Percentiles rank a stretch among this genome's conserved stretches.
These are phyloP conservation scores for Cyprichromis sp. DNA, from an alignment of 2,113 vertebrate genomes.

Conservation along the genomic window DNA sequence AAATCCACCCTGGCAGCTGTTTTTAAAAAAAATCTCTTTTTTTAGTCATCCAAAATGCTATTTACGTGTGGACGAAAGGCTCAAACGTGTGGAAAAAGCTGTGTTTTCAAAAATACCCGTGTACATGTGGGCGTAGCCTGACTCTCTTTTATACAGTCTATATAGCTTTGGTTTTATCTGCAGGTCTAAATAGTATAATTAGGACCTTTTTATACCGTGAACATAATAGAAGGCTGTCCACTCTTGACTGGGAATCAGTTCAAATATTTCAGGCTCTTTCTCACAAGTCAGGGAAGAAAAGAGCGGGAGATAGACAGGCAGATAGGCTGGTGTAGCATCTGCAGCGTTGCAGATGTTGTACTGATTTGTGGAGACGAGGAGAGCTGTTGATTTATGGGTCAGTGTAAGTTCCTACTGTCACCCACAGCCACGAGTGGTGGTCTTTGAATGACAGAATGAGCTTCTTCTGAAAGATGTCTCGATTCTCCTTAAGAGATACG, in stretches of 20 bases:
- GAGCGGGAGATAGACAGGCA: neutral
- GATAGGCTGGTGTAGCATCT: neutral
- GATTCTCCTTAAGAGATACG: neutral
- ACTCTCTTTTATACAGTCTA: neutral
- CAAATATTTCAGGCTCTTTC: neutral
- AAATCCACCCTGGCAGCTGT: neutral
- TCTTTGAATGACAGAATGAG: neutral
- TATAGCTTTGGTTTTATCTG: neutral
- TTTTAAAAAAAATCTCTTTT: neutral
- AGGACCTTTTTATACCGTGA: neutral
- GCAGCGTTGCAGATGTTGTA: neutral
- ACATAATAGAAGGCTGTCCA: neutral
- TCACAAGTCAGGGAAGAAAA: neutral
- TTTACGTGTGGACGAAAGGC: neutral
- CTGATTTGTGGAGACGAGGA: neutral
- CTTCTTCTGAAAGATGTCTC: neutral
- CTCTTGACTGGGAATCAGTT: neutral
- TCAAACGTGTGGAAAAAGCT: neutral
- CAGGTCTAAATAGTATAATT: neutral
- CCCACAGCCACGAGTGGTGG: neutral
- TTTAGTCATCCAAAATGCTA: neutral
- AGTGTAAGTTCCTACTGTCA: neutral
- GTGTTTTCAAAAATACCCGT: neutral
- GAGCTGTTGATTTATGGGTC: neutral
- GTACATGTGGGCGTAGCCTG: neutral